Conservation (phyloP, 2,113 vertebrate species). For the Heteronetta atricapilla region DNA sequence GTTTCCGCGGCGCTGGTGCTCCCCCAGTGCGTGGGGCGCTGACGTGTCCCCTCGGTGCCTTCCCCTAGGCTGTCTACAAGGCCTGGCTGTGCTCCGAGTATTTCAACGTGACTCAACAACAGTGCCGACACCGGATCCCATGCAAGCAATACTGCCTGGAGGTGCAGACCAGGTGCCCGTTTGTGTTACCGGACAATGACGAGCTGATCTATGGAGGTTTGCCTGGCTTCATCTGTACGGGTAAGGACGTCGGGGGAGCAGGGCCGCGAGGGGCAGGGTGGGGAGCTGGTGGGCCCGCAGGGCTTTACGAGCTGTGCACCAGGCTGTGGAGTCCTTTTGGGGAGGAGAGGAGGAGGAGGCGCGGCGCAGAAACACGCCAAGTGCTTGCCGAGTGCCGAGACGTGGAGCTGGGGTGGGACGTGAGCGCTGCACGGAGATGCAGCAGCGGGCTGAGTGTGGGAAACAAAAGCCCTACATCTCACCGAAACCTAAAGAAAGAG, state of each 20-base stretch:
- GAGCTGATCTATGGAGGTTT: conserved; percentile 86
- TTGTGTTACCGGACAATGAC: conserved; percentile 85
- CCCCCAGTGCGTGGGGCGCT: rapidly evolving
- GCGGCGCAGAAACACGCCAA: rapidly evolving
- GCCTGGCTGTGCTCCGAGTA: conserved; percentile 87
- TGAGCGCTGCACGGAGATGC: rapidly evolving
- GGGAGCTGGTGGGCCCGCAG: rapidly evolving
- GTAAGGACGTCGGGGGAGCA: conserved; percentile 64
- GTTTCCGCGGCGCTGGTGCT: rapidly evolving
- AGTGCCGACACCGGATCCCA: conserved; percentile 83
- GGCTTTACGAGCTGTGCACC: rapidly evolving
- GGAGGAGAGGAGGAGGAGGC: not conserved
- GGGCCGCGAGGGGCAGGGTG: not conserved
- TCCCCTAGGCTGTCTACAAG: conserved; percentile 83
- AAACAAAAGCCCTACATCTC: not conserved
- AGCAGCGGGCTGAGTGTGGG: not conserved
- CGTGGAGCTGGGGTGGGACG: rapidly evolving
- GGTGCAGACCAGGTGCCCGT: conserved; percentile 86
- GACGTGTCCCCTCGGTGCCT: not conserved
- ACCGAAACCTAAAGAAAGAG: not conserved
- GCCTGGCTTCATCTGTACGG: conserved; percentile 86
- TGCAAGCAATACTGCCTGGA: conserved; percentile 89
- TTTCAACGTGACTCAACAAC: conserved; percentile 84
- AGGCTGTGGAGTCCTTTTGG: rapidly evolving
- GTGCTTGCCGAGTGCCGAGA: rapidly evolving